Base-by-base conservation (phyloP, 2,113 vertebrate genomes). In the Empidonax traillii region DNA sequence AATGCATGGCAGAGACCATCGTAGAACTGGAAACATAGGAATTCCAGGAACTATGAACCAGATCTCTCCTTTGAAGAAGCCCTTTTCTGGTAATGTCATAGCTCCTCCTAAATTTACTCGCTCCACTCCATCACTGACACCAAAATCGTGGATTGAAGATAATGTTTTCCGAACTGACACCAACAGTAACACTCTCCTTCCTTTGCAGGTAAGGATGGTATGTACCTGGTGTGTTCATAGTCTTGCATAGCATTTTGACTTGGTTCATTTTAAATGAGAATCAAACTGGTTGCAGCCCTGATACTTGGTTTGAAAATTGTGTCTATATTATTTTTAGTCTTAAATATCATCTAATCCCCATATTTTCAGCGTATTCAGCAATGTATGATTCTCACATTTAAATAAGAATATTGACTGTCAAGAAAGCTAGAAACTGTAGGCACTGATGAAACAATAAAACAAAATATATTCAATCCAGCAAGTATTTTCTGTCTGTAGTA, bases 81-180 rank as follows among this genome's bases (percentile, higher is more conserved):
- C 99, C 7, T 99, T 99, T 97, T 99, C 99, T 77, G 99, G 99
- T 97, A 99, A 98, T 95, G 98, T 99, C 98, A 99, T 99, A 96
- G 99, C 99, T 86, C 99, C 99, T 31, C 99, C 99, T 85, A 99
- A 99, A 98, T 99, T 99, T 96, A 99, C 99, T 82, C 99, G 99
- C 75, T 98, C 99, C 9, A 98, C 97, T 52, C 98, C 98, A 56
- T 98, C 99, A 8, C 97, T 99, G 97, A 98, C 98, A 93, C 99
- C 99, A 69, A 99, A 99, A 97, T 98, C 99, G 61, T 99, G 99
- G 99, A 98, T 99, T 56, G 99, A 99, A 97, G 99, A 99, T 97
- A 99, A 99, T 79, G 98, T 99, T 97, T 99, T 99, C 97, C 98
- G 99, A 97, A 99, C 99, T 56, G 99, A 99, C 98, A 98, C 98